Conservation (phyloP, 2,888 invertebrate genomes). For the Sinohyriopsis cumingii region DNA sequence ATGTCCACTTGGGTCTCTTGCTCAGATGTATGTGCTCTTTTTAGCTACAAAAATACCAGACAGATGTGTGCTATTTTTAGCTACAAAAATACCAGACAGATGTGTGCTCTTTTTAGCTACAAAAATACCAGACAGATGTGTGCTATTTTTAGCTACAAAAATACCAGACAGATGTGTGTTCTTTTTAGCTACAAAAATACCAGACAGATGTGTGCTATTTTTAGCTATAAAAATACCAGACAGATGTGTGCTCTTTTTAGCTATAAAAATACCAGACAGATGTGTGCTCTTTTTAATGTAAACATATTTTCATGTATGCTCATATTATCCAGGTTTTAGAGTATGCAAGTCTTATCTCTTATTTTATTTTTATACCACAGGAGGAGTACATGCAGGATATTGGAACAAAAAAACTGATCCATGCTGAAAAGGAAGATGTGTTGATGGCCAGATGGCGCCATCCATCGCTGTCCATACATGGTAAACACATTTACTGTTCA, state of each 20-base stretch:
- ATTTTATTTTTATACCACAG: slow-evolving; percentile 37
- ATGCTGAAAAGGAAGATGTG: slow-evolving; percentile 86
- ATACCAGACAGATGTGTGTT: neutral
- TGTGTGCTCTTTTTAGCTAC: neutral
- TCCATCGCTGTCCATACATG: slow-evolving; percentile 94
- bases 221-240: neutral
- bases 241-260: no score
- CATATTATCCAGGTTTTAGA: neutral
- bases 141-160: neutral
- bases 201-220: neutral
- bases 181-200: neutral
- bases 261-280: neutral
- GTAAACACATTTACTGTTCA: slow-evolving; percentile 46
- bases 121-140: neutral
- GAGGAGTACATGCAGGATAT: slow-evolving; percentile 83
- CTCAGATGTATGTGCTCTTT: no score
- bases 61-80: neutral
- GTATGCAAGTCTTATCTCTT: neutral
- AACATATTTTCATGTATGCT: neutral
- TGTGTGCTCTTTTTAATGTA: neutral
- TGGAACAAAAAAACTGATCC: slow-evolving; percentile 79
- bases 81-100: neutral
- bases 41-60: neutral
- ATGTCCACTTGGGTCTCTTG: no score
- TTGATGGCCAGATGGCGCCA: slow-evolving; percentile 97